Percentiles rank a stretch among this genome's conserved stretches.
Conservation (phyloP, 2,113 vertebrate genomes). For the Chloebia gouldiae region DNA sequence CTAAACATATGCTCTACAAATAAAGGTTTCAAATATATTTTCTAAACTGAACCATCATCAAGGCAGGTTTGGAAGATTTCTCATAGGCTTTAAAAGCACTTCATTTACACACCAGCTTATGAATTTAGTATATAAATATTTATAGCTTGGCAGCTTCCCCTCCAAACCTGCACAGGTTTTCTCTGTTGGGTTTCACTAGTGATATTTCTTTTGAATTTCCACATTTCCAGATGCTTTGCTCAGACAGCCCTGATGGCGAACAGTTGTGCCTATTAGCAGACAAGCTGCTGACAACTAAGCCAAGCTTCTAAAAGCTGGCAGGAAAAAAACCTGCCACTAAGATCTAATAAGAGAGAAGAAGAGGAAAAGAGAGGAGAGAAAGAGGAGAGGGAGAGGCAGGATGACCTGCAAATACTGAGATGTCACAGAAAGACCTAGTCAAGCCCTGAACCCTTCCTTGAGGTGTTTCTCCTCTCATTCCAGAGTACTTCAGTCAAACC, state of each 20-base stretch:
- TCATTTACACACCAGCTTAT: background rate
- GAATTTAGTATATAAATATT: constrained; percentile 14
- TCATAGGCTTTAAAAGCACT: background rate
- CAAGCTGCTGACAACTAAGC: constrained; percentile 51
- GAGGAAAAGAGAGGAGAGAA: background rate
- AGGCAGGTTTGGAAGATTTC: background rate
- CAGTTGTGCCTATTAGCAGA: constrained; percentile 50
- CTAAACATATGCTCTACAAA: background rate
- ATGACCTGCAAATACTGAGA: background rate
- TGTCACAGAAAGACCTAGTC: background rate
- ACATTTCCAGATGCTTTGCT: constrained; percentile 34
- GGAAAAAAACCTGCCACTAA: constrained; percentile 5
- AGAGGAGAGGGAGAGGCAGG: background rate
- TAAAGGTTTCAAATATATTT: background rate
- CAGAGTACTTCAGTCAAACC: background rate
- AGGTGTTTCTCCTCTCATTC: background rate
- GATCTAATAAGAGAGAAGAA: background rate
- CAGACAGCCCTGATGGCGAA: constrained; percentile 6
- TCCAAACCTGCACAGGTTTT: background rate
- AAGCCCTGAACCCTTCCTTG: background rate
- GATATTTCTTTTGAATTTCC: background rate
- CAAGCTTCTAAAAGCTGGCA: constrained; percentile 26
- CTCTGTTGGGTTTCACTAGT: background rate
- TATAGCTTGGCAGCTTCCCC: background rate
- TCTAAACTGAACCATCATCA: background rate